phyloP scores from a whole-genome alignment of 2,888 invertebrate species.

The Cremastinae sp. region DNA sequence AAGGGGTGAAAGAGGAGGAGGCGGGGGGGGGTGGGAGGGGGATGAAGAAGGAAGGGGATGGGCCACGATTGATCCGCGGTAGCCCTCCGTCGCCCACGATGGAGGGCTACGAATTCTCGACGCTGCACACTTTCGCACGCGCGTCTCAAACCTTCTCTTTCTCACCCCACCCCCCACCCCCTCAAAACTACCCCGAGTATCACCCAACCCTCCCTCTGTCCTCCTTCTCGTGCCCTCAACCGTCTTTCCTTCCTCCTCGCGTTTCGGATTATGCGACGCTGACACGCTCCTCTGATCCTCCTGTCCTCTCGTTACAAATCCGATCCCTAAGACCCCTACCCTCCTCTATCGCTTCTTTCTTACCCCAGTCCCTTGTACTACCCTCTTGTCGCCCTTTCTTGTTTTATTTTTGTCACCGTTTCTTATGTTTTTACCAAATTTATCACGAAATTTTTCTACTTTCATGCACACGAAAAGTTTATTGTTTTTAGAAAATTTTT shows the following conservation, averaged over 20 bases:
- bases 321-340: not conserved
- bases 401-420: no score
- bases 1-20: slow-evolving; percentile 68
- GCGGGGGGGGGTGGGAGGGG: slow-evolving; percentile 60
- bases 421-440: no score
- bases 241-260: slow-evolving; percentile 61
- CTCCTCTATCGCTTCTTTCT: not conserved
- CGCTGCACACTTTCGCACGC: slow-evolving; percentile 71
- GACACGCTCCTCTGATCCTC: slow-evolving; percentile 29
- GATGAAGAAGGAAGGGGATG: slow-evolving; percentile 71
- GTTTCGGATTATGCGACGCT: slow-evolving; percentile 44
- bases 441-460: no score
- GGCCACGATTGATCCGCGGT: slow-evolving; percentile 78
- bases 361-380: slow-evolving; percentile 3
- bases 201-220: no score
- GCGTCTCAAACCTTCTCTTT: slow-evolving; percentile 59
- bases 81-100: slow-evolving; percentile 73
- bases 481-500: no score
- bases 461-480: no score
- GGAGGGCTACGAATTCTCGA: slow-evolving; percentile 68
- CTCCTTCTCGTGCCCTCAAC: slow-evolving; percentile 57
- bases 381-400: no score
- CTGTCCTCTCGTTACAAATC: slow-evolving; percentile 36
- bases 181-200: slow-evolving; percentile 9
- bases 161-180: slow-evolving; percentile 59